A percentile compares a stretch with the other conserved stretches of the same genome.
Conservation (phyloP, 1,140 invertebrate genomes). For the Drosophila melanogaster region DNA sequence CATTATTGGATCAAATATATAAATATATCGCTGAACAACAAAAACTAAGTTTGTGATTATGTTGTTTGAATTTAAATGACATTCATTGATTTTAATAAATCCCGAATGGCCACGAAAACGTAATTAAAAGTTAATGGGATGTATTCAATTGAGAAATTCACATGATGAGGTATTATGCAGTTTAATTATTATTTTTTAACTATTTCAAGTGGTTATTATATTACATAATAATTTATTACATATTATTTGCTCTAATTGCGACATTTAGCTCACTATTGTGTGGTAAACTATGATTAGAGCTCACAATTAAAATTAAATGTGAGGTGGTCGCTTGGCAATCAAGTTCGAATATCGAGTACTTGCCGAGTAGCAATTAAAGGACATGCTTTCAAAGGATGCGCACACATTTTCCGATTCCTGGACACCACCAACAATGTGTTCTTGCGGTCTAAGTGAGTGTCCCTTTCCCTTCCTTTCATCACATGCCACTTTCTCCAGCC, state of each 20-base stretch:
- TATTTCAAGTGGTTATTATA: not conserved
- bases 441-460: slow-evolving; percentile 8
- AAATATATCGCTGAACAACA: not conserved
- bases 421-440: slow-evolving; percentile 25
- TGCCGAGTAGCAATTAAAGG: not conserved
- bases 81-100: not conserved
- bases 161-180: not conserved
- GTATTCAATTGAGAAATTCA: not conserved
- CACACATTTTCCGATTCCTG: slow-evolving; percentile 12
- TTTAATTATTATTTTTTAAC: not conserved
- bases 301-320: not conserved
- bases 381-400: not conserved
- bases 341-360: too few species aligned
- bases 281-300: not conserved
- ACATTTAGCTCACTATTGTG: not conserved
- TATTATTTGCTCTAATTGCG: too few species aligned
- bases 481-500: not conserved
- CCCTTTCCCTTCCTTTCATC: not conserved
- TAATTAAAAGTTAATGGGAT: slow-evolving; percentile 4
- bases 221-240: too few species aligned
- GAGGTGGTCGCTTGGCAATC: not conserved
- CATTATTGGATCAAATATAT: not conserved
- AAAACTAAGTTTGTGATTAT: too few species aligned
- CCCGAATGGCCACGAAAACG: not conserved
- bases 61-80: too few species aligned